phyloP scores from a whole-genome alignment of 1,140 invertebrate genomes.

The Dendrolimus kikuchii region DNA sequence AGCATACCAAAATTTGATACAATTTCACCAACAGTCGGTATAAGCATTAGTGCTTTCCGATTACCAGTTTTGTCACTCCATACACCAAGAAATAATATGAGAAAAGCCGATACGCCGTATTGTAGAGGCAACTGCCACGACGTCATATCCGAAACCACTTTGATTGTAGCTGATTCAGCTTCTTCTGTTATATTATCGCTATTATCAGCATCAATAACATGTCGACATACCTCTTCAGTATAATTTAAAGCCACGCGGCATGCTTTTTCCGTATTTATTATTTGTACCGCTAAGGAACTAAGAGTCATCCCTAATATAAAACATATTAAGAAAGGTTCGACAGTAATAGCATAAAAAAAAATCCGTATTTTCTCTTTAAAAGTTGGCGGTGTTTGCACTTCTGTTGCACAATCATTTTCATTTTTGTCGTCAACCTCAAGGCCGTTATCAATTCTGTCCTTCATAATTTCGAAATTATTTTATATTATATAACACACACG shows the following conservation, averaged over 20 bases:
- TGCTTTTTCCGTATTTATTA: constrained; percentile 75
- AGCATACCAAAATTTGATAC: constrained; percentile 60
- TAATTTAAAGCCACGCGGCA: constrained; percentile 74
- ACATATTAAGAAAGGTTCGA: constrained; percentile 72
- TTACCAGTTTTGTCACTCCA: constrained; percentile 75
- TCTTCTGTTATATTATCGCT: constrained; percentile 29
- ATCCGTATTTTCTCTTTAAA: constrained; percentile 14
- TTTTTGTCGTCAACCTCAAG: neutral
- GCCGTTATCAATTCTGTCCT: no score
- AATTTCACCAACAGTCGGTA: constrained; percentile 73
- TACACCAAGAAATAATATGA: constrained; percentile 75
- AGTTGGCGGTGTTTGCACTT: neutral
- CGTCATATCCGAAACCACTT: constrained; percentile 69
- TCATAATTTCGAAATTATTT: no score
- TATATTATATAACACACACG: no score
- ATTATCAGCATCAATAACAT: constrained; percentile 49
- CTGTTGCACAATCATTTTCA: constrained; percentile 1
- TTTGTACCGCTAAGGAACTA: constrained; percentile 67
- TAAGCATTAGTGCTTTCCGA: constrained; percentile 73
- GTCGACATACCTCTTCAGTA: constrained; percentile 63
- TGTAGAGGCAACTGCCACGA: constrained; percentile 71
- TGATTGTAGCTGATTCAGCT: constrained; percentile 56
- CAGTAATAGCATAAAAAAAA: constrained; percentile 54
- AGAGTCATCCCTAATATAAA: constrained; percentile 71
- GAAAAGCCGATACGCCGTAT: constrained; percentile 70